A percentile compares a stretch with the other conserved stretches of the same genome.
phyloP scores from a whole-genome alignment of 2,797 vertebrate genomes.

The Loris lydekkerianus region DNA sequence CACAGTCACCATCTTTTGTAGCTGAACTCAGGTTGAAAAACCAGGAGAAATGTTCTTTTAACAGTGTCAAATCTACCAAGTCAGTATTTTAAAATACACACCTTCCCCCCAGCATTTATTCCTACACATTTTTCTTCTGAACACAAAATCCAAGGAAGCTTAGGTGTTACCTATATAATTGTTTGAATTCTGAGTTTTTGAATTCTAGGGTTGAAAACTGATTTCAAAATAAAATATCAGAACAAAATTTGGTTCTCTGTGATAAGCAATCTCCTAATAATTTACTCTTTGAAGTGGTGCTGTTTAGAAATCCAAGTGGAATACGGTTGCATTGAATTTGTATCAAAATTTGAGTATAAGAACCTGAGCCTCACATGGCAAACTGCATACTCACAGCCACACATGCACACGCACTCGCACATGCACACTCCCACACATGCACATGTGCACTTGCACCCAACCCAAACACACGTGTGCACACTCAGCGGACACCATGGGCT shows the following conservation, averaged over 20 bases:
- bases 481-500: not conserved
- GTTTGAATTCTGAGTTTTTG: not conserved
- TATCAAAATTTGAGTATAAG: not conserved
- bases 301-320: not conserved
- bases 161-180: not conserved
- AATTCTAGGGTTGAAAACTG: not conserved
- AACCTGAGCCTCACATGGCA: not conserved
- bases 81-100: not conserved
- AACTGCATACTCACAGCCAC: accelerated
- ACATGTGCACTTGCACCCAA: not conserved
- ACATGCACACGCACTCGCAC: accelerated
- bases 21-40: not conserved
- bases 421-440: not conserved
- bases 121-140: not conserved
- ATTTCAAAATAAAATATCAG: constrained; percentile 62
- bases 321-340: not conserved
- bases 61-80: not conserved
- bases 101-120: not conserved
- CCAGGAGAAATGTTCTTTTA: accelerated
- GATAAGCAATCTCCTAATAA: constrained; percentile 14
- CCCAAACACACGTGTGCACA: not conserved
- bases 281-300: not conserved
- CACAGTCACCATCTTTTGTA: not conserved
- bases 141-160: not conserved
- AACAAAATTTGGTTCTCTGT: not conserved